Conservation (phyloP, 2,888 invertebrate genomes). For the Apamea anceps region DNA sequence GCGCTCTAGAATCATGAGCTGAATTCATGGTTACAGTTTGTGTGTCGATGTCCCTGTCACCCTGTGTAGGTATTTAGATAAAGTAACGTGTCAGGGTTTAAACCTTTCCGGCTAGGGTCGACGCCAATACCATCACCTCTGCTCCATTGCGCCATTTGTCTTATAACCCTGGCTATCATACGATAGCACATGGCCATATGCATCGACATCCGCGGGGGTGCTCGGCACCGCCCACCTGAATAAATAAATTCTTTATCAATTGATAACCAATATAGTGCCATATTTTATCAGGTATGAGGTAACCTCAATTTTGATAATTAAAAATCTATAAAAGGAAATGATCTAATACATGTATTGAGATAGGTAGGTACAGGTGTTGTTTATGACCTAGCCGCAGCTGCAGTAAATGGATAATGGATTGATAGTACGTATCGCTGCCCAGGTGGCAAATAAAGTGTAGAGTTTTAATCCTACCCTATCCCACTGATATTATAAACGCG, state of each 20-base stretch:
- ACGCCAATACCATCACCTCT: too few relatives aligned
- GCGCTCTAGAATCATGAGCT: background rate
- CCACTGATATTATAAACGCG: too few relatives aligned
- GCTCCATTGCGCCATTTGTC: background rate
- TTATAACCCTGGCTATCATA: background rate
- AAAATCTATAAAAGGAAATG: conserved; percentile 22
- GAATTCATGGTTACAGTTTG: background rate
- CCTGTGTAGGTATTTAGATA: background rate
- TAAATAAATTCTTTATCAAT: background rate
- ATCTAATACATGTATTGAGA: conserved; percentile 17
- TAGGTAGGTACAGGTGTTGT: conserved; percentile 22
- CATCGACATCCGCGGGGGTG: background rate
- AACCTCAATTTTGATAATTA: background rate
- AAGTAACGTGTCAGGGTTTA: too few relatives aligned
- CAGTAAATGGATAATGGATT: background rate
- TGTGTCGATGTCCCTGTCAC: background rate
- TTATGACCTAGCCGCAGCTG: background rate
- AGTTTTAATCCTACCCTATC: background rate
- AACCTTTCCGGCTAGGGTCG: too few relatives aligned
- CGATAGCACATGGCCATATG: background rate
- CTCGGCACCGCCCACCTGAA: background rate
- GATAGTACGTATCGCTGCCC: background rate
- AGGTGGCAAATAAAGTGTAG: background rate
- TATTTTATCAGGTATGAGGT: conserved; percentile 5
- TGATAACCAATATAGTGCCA: conserved; percentile 16